Evolutionary conservation across 2,888 invertebrate genomes (phyloP).

Genomic region (Teleiodes luculella): DNA sequence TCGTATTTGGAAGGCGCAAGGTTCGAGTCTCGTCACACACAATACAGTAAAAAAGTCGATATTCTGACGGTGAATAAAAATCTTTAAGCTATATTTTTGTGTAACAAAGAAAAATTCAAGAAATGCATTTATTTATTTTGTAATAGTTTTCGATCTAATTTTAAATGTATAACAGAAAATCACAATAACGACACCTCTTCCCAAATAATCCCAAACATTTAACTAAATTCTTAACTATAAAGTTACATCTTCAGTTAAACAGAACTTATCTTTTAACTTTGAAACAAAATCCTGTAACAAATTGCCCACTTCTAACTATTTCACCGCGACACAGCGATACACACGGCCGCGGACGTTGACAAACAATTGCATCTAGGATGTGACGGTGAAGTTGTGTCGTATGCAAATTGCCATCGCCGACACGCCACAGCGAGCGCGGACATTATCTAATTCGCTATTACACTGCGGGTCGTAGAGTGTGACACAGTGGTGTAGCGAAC

Average conservation of each 20-base stretch:
- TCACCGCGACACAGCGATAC: not conserved
- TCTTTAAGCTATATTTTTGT: too few relatives aligned
- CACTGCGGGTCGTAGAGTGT: not conserved
- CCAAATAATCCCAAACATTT: too few relatives aligned
- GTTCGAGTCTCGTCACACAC: too few relatives aligned
- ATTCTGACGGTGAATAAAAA: too few relatives aligned
- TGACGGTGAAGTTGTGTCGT: not conserved
- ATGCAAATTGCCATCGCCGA: conserved; percentile 10
- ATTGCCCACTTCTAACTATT: conserved; percentile 1
- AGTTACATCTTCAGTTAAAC: not conserved
- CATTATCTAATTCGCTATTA: conserved; percentile 29
- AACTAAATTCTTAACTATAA: not conserved
- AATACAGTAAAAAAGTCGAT: too few relatives aligned
- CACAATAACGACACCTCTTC: too few relatives aligned
- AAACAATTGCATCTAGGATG: not conserved
- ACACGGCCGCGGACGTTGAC: conserved; percentile 6
- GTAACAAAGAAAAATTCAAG: too few relatives aligned
- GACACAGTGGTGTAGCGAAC: not conserved
- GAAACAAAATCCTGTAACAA: conserved; percentile 8
- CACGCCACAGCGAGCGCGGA: conserved; percentile 20
- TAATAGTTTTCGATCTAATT: too few relatives aligned
- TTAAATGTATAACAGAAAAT: too few relatives aligned
- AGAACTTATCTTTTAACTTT: conserved; percentile 6
- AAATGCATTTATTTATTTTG: too few relatives aligned
- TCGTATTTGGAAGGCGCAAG: too few relatives aligned